Base-by-base conservation (phyloP, 1,140 invertebrate species). In the Papilio polytes region DNA sequence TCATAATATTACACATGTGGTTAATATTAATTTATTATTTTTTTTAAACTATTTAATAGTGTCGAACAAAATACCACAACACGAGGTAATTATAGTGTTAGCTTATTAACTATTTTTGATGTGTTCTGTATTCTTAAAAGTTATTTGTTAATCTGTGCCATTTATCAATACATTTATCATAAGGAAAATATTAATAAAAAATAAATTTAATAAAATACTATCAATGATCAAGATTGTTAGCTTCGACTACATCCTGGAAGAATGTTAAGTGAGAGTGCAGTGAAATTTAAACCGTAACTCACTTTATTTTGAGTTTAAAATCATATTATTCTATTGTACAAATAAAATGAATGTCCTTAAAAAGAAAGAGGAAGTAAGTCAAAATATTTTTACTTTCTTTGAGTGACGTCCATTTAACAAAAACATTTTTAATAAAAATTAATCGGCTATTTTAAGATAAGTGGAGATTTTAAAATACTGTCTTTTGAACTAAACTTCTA, bases 341-440 rank as follows among this genome's bases (percentile, higher is more conserved):
- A 41, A 51, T 48, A 51, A 44, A 51, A 76, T 76, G 53, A 76
- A 76, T 51, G n/a, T 51, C 20, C 44, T 76, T 70, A 70, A 76
- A 76, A 76, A 74, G 44, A 48, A 74, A 76, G 13, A n/a, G 74
- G 46, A 76, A 53, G 22, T 51, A 46, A 51, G 46, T 76, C 74
- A 51, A 76, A 76, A 76, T 51, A 51, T 76, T 76, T 12, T 46
- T n/a, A 76, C 13, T 44, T 1, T 74, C 44, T 74, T 74, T 70
- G 46, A 48, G 22, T 76, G 74, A 76, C 74, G 74, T 76, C 20
- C 74, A 51, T 76, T 31, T 76, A 48, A 48, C 12, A 48, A 26
- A 63, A 63, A 63, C 59, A 36, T 36, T 63, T 63, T 59, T 59
- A n/a, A n/a, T n/a, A n/a, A 20, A 59, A 59, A 20, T 22, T n/a